phyloP scores from a whole-genome alignment of 2,113 vertebrate genomes.

The Pao palembangensis region DNA sequence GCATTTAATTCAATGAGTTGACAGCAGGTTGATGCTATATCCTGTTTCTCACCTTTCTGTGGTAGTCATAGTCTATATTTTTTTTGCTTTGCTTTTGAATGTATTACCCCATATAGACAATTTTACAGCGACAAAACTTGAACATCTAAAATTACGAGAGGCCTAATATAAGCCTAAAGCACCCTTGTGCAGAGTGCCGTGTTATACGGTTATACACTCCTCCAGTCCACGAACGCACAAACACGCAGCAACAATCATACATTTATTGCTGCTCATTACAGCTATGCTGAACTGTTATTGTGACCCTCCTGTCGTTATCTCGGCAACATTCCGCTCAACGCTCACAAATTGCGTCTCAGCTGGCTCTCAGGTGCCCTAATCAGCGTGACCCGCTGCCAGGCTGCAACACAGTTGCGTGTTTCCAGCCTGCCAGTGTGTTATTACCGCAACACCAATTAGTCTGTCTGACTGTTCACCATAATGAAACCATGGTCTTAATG shows the following conservation, averaged over 20 bases:
- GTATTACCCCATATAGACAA: conserved; percentile 1
- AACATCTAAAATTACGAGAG: too few relatives aligned
- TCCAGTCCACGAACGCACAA: conserved; percentile 2
- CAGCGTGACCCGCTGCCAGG: conserved; percentile 49
- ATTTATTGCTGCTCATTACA: conserved; percentile 50
- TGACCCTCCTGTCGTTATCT: conserved; percentile 58
- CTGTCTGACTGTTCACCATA: conserved; percentile 21
- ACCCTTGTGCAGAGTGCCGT: neutral
- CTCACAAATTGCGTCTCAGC: conserved; percentile 35
- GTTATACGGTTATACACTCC: neutral
- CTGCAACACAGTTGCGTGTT: conserved; percentile 12
- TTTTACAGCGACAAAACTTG: too few relatives aligned
- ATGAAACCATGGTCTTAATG: conserved; percentile 19
- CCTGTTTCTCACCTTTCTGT: neutral
- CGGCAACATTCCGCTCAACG: conserved; percentile 24
- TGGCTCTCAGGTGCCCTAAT: conserved; percentile 42
- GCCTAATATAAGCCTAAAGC: neutral
- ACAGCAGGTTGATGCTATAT: neutral
- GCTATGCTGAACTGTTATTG: conserved; percentile 35
- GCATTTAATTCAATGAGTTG: too few relatives aligned
- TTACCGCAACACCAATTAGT: conserved; percentile 57
- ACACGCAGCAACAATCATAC: conserved; percentile 16
- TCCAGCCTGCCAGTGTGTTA: conserved; percentile 27
- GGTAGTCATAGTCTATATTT: conserved; percentile 18
- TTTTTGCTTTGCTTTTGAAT: conserved; percentile 6